Conservation (phyloP, 2,113 vertebrate species). For the Gnathonemus echidnorhynchus region DNA sequence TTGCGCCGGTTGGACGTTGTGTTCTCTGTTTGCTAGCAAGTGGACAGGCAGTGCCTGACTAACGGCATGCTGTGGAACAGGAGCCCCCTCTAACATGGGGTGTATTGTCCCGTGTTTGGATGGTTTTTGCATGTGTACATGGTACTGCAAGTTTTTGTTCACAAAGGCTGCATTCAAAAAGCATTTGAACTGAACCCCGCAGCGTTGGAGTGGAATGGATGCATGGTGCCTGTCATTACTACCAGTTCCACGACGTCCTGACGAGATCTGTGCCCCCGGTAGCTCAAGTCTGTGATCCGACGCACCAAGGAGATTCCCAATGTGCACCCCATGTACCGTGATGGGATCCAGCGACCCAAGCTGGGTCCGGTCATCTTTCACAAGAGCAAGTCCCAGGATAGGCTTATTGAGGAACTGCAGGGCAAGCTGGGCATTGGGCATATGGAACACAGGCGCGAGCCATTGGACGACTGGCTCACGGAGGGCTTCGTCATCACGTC, state of each 20-base stretch:
- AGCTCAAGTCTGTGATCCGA: constrained; percentile 92
- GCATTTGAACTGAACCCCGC: not conserved
- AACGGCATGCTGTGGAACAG: not conserved
- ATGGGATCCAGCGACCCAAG: constrained; percentile 75
- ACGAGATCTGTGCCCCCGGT: constrained; percentile 22
- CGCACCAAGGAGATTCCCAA: constrained; percentile 85
- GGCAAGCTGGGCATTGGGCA: constrained; percentile 78
- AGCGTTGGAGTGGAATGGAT: not conserved
- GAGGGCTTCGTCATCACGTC: constrained; percentile 76
- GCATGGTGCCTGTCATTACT: not conserved
- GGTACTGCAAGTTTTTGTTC: not conserved
- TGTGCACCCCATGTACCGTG: constrained; percentile 87
- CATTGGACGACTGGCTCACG: constrained; percentile 76
- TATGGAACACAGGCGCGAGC: constrained; percentile 55
- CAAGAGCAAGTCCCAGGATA: constrained; percentile 82
- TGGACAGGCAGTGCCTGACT: not conserved
- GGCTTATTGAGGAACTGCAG: constrained; percentile 84
- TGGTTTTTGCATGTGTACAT: not conserved
- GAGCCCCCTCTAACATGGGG: not conserved
- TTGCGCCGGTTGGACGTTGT: not conserved
- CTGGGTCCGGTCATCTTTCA: constrained; percentile 79
- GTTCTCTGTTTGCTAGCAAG: not conserved
- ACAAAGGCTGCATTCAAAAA: not conserved
- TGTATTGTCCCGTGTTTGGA: not conserved
- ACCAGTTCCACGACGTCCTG: not conserved